Evolutionary conservation across 2,888 invertebrate genomes (phyloP), one percentile per base, ranked within the genome.

Genomic region (Sthenelais limicola): DNA sequence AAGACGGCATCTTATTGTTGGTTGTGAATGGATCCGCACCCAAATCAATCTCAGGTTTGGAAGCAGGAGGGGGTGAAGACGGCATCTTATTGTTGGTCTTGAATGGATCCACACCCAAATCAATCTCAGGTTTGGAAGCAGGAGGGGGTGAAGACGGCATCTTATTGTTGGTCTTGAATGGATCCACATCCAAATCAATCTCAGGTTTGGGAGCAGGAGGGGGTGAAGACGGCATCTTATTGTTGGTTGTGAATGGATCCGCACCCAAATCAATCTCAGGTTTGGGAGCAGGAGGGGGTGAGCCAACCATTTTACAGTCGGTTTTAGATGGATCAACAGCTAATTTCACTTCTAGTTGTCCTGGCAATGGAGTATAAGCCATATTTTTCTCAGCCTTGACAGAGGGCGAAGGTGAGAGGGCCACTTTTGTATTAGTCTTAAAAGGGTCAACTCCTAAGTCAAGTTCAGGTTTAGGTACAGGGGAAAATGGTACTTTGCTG

Each of bases 171-270:
- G 78, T 26, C 38, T 66, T 30, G 52, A 78, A 78, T 33, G 77
- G 77, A 33, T 77, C 72, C 49, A 75, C 71, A 21, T 67, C 68
- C n/a, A n/a, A n/a, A n/a, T n/a, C n/a, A n/a, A n/a, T n/a, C n/a
- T n/a, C n/a, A n/a, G n/a, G n/a, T n/a, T n/a, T n/a, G n/a, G 18
- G 12, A 24, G 28, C n/a, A 21, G 33, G 38, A 21, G 12, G 24
- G 24, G 62, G 62, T 15, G 9, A 35, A 24, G 18, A 32, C 33
- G 38, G 24, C 67, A 21, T 24, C 3, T 26, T 52, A 7, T 52
- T 52, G 5, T 12, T 4, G 9, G 24, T 26, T 30, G 24, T 21
- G n/a, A 43, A 43, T 9, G 43, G 43, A 43, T 43, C 43, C 43
- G 18, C 18, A 43, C 18, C 43, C 18, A 12, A 9, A 9, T 12